Percentiles rank a stretch among this genome's conserved stretches.
Evolutionary conservation across 2,113 vertebrate genomes (phyloP).

Genomic region (Prunella himalayana): DNA sequence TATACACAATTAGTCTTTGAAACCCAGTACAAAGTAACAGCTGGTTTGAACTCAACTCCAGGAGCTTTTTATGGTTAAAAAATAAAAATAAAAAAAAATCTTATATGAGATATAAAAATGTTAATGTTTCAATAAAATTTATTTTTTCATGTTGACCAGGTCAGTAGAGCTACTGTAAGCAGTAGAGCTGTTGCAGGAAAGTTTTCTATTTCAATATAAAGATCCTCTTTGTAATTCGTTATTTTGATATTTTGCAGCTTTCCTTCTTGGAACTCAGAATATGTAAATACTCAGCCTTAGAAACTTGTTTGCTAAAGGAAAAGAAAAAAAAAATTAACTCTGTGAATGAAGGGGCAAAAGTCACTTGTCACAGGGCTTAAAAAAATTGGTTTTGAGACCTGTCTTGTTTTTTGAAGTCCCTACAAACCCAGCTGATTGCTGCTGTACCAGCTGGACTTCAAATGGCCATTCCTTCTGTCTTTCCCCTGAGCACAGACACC

Average conservation of each 20-base stretch:
- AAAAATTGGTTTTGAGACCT: neutral
- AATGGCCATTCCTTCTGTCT: neutral
- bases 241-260: constrained; percentile 12
- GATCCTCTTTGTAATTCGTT: constrained; percentile 9
- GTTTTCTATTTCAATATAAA: constrained; percentile 11
- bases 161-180: neutral
- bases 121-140: neutral
- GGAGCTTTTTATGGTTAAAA: neutral
- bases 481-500: neutral
- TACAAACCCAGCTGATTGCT: neutral
- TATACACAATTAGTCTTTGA: neutral
- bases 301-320: neutral
- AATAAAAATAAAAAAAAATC: neutral
- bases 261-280: neutral
- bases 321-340: neutral
- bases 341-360: neutral
- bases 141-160: neutral
- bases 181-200: neutral
- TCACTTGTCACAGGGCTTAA: neutral
- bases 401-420: neutral
- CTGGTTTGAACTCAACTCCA: neutral
- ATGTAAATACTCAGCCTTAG: neutral
- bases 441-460: neutral
- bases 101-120: neutral
- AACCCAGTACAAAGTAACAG: neutral